Conservation (phyloP, 2,113 vertebrate species). For the Lampris megalopsis region DNA sequence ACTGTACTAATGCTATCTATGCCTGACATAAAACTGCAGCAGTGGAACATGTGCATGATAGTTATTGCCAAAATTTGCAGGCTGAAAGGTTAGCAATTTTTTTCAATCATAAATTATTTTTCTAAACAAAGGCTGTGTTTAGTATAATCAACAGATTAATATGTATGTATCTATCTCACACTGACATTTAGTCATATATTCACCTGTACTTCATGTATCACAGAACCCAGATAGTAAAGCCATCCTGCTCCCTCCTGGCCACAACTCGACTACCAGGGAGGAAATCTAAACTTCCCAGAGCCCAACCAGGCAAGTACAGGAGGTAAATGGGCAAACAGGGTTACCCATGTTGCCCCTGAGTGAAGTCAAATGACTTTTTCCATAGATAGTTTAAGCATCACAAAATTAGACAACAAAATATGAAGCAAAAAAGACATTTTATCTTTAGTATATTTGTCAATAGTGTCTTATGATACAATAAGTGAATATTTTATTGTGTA, state of each 20-base stretch:
- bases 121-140: too few relatives aligned
- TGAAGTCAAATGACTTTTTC: conserved; percentile 13
- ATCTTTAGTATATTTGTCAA: too few relatives aligned
- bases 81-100: too few relatives aligned
- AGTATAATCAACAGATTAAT: too few relatives aligned
- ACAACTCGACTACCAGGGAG: conserved; percentile 78
- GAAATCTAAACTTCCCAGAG: conserved; percentile 39
- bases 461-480: too few relatives aligned
- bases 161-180: too few relatives aligned
- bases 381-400: neutral
- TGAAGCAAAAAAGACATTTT: neutral
- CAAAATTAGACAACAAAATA: neutral
- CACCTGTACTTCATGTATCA: conserved; percentile 84
- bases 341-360: conserved; percentile 74
- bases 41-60: too few relatives aligned
- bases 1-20: too few relatives aligned
- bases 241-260: conserved; percentile 84
- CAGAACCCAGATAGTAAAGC: conserved; percentile 85
- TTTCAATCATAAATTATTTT: too few relatives aligned
- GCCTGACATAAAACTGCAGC: too few relatives aligned
- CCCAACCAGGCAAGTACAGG: conserved; percentile 28
- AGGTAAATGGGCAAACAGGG: conserved; percentile 26
- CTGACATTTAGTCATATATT: neutral
- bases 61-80: too few relatives aligned
- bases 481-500: too few relatives aligned